Evolutionary conservation across 2,888 invertebrate genomes (phyloP), one percentile per base, ranked within the genome.

Genomic region (Lycophotia porphyrea): DNA sequence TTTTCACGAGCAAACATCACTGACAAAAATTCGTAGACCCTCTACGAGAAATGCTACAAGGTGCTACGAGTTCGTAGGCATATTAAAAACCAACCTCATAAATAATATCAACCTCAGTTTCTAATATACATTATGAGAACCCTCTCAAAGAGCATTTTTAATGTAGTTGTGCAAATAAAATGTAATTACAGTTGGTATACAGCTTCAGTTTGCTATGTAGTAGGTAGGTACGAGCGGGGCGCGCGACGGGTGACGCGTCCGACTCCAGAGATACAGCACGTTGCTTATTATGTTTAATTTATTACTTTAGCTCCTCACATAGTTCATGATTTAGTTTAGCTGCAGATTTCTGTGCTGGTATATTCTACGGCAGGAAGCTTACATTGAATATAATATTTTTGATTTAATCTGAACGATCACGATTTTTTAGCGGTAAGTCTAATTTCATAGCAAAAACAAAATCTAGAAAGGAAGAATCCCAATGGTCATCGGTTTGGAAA

Each of bases 271-370:
- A 84, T 86, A 86, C 78, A 87, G 79, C 87, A 87, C 83, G 87
- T 80, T 80, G 75, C 79, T 80, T 80, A 77, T 84, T 83, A 83
- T 69, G 75, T 76, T 87, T 83, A 79, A 81, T 87, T 86, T 85
- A 85, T 83, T 77, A 60, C 74, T 80, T 47, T 18, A 58, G 65
- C 77, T 61, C 21, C 34, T 71, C 52, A 18, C 77, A 44, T 71
- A 85, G 68, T 60, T 71, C 13, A 55, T 73, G 42, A 66, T 64
- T 61, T 34, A 72, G 64, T 70, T 73, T 49, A 71, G 18, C 34
- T 61, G 24, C 34, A 74, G 24, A 61, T 68, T 79, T 70, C 8
- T 70, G 49, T 21, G 36, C 15, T 47, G 31, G n/a, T 8, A 36
- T 69, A 39, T 66, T 66, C 18, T 42, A 52, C 4, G 18, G n/a